Base-by-base conservation (phyloP, 2,797 vertebrate species). In the Manis pentadactyla region DNA sequence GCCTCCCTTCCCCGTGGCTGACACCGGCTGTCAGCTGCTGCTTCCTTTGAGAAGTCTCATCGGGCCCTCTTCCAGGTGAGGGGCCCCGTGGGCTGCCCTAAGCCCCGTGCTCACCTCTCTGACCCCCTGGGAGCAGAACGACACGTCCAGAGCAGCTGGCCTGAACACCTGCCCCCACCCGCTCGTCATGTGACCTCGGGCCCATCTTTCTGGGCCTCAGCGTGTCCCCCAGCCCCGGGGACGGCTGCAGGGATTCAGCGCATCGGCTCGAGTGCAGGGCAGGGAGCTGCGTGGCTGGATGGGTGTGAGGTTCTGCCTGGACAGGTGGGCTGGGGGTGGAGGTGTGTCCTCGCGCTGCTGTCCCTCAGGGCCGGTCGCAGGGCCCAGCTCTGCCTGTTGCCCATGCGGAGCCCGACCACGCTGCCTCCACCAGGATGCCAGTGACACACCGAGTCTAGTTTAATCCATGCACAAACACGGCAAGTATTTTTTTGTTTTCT, bases 71-170 rank as follows among this genome's bases (percentile, higher is more conserved):
- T 34, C 85, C 1, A 1, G 69, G 55, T 2, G 57, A 42, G 23
- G 53, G 57, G 53, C 18, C 31, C 15, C 17, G 2, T 12, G 15
- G 18, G 2, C 0, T 2, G 9, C 37, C 14, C 7, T 14, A 61
- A 3, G 2, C 23, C 53, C 15, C 1, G 4, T 12, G 11, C 69
- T 61, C 4, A 19, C 10, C 23, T 25, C 42, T 63, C 71, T 46
- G 57, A 13, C 71, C 42, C 6, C 31, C 31, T 27, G 79, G n/a
- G n/a, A 7, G 59, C 11, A 39, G 42, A 19, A 51, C 1, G 4
- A 6, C 15, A 25, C 0, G 15, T 49, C 18, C n/a, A 23, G 88
- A 59, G 64, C 4, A 0, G 64, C 31, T 1, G 1, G 57, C 53
- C 31, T 7, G 31, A 49, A 37, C 18, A 6, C n/a, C 14, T 46